Evolutionary conservation across 2,113 vertebrate genomes (phyloP), one percentile per base, ranked within the genome.

Genomic region (Ptilorrhoa leucosticta): DNA sequence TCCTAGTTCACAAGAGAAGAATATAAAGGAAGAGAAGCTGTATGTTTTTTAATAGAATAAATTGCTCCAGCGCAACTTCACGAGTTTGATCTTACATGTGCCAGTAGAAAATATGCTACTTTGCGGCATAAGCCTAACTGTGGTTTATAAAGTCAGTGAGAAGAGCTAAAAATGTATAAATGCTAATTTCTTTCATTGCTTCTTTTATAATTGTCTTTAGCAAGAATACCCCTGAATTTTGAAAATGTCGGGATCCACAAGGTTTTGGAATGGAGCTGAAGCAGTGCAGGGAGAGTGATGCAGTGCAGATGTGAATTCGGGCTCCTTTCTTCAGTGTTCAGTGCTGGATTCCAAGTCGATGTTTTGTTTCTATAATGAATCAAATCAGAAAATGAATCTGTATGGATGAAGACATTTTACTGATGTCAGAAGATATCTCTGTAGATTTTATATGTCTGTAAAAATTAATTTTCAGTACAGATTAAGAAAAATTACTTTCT

Each of bases 101-200:
- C 78, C 69, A 87, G 78, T 91, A 82, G 40, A 80, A 93, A 96
- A 93, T 73, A 93, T 61, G 35, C 50, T 56, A 44, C 57, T 91
- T 72, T 57, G 81, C 19, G 0, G 87, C 81, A 84, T 48, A 82
- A 94, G 33, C 94, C 56, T 61, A 40, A 68, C 65, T 71, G 60
- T 40, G 60, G 66, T 87, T 93, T 92, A 90, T 87, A 83, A 85
- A 95, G 75, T 93, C 95, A 94, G 84, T 72, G 87, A 94, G 82
- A 95, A 96, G 63, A 94, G 63, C 87, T 96, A 89, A 94, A 95
- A 95, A 91, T 95, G 75, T 95, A 85, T 91, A 79, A 89, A 96
- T 92, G 89, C 72, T 96, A 89, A 79, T 97, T 93, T 85, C 53
- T 94, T 72, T 79, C 78, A 87, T 94, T 93, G 57, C 91, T 85